A percentile compares a stretch with the other conserved stretches of the same genome.
phyloP scores from a whole-genome alignment of 2,113 vertebrate genomes.

The Varanus salvator region DNA sequence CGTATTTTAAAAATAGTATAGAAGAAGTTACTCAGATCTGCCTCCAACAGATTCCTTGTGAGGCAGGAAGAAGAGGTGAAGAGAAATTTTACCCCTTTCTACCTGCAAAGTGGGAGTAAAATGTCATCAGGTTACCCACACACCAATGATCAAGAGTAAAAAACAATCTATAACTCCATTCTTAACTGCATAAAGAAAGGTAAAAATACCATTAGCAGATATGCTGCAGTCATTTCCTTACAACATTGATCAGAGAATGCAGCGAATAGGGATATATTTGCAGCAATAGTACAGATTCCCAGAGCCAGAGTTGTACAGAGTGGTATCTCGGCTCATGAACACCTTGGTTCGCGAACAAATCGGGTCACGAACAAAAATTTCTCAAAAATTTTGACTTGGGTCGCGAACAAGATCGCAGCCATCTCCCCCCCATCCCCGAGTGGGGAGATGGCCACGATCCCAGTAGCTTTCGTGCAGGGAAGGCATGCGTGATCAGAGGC shows the following conservation, averaged over 20 bases:
- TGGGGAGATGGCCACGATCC: no score
- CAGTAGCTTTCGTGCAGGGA: no score
- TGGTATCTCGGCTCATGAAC: no score
- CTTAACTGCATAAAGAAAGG: not conserved
- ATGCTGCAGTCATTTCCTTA: not conserved
- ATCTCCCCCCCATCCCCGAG: no score
- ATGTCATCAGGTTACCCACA: not conserved
- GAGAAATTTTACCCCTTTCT: not conserved
- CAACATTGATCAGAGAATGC: not conserved
- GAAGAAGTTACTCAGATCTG: not conserved
- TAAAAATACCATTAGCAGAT: not conserved
- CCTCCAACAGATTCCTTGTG: not conserved
- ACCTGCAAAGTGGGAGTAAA: not conserved
- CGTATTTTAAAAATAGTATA: not conserved
- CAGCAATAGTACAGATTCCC: not conserved
- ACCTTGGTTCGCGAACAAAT: no score
- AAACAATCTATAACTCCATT: not conserved
- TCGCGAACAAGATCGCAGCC: no score
- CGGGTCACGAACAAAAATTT: no score
- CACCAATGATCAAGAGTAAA: not conserved
- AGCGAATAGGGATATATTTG: not conserved
- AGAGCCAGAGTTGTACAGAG: not conserved
- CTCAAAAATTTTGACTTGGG: no score
- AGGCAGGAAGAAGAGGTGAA: not conserved
- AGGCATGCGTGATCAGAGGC: no score